A percentile compares a stretch with the other conserved stretches of the same genome.
Evolutionary conservation across 2,113 vertebrate species (phyloP).

Genomic region (Toxotes chatareus): DNA sequence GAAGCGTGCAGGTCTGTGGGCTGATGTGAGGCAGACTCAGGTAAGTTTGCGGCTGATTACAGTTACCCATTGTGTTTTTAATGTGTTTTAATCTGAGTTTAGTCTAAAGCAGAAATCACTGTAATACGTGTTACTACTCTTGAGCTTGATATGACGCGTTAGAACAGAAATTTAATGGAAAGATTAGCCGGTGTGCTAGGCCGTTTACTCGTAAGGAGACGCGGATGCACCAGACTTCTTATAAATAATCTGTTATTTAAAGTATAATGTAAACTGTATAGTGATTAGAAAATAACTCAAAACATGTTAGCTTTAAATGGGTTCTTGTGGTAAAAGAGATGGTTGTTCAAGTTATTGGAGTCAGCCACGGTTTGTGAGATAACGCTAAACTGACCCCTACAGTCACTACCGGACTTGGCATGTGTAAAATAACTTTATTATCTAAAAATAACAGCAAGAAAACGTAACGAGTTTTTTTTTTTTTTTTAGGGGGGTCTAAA

Average conservation of each 20-base stretch:
- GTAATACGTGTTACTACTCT: rapidly evolving
- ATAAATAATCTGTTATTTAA: not conserved
- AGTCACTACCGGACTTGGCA: not conserved
- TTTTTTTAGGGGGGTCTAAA: too few relatives aligned
- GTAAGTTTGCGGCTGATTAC: not conserved
- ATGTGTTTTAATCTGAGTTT: not conserved
- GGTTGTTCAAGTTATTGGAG: not conserved
- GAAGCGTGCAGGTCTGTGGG: not conserved
- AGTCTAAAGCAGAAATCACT: rapidly evolving
- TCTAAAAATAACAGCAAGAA: not conserved
- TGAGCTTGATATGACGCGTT: not conserved
- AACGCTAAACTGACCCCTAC: not conserved
- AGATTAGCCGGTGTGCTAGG: not conserved
- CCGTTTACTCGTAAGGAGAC: not conserved
- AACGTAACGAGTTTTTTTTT: not conserved
- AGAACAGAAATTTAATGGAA: too few relatives aligned
- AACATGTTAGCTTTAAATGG: rapidly evolving
- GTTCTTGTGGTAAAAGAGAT: not conserved
- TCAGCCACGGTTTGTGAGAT: not conserved
- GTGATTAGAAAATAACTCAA: rapidly evolving
- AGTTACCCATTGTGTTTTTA: not conserved
- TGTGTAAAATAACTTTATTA: too few relatives aligned
- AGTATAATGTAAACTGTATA: not conserved
- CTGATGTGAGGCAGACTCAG: not conserved
- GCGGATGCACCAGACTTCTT: not conserved